A percentile compares a stretch with the other conserved stretches of the same genome.
phyloP scores from a whole-genome alignment of 2,888 invertebrate genomes.

The Scaptodrosophila latifasciaeformis region DNA sequence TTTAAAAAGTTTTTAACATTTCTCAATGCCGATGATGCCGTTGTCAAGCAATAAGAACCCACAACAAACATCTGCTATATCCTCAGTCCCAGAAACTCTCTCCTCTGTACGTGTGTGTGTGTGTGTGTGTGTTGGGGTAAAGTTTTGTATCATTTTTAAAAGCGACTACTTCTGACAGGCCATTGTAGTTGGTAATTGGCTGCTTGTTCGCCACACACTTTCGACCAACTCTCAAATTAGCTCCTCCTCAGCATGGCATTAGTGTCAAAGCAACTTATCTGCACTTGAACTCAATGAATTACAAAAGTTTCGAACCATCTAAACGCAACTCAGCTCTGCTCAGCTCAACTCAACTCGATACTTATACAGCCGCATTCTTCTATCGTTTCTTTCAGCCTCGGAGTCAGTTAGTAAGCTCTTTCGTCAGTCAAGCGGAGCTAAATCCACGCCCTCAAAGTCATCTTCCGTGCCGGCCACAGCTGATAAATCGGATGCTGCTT shows the following conservation, averaged over 20 bases:
- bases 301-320: constrained; percentile 5
- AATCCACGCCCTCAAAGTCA: constrained; percentile 49
- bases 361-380: too few species aligned
- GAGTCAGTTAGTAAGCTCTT: constrained; percentile 75
- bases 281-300: constrained; percentile 22
- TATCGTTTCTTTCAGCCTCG: constrained; percentile 53
- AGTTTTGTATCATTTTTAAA: constrained; percentile 42
- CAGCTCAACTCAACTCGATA: constrained; percentile 22
- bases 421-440: constrained; percentile 67
- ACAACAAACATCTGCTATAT: background rate
- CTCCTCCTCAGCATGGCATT: constrained; percentile 42
- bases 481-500: constrained; percentile 57
- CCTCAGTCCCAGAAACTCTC: too few species aligned
- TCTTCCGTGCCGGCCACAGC: constrained; percentile 22
- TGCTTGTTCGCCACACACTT: constrained; percentile 17
- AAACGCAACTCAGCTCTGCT: constrained; percentile 20
- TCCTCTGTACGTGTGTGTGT: constrained; percentile 8
- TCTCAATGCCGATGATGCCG: constrained; percentile 14
- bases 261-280: constrained; percentile 50
- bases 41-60: constrained; percentile 4
- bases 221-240: constrained; percentile 33
- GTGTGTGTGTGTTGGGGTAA: constrained; percentile 2
- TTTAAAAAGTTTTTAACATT: constrained; percentile 50
- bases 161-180: constrained; percentile 28
- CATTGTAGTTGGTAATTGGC: constrained; percentile 52